Evolutionary conservation across 2,797 vertebrate genomes (phyloP).

Genomic region (Myiothlypis coronata): DNA sequence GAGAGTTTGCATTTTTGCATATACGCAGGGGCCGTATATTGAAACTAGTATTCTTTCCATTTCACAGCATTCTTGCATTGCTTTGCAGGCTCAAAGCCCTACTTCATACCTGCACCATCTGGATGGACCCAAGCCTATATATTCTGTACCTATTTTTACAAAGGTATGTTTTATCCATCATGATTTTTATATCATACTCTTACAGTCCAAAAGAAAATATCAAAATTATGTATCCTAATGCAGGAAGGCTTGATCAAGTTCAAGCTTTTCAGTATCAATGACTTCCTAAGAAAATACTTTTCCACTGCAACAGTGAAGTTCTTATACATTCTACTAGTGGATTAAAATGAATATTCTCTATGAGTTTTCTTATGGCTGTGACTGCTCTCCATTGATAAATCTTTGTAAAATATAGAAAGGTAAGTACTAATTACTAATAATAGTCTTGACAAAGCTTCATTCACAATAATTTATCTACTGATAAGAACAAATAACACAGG

Average conservation of each 20-base stretch:
- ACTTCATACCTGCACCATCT: slow-evolving; percentile 76
- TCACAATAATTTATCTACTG: neutral
- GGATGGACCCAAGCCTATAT: slow-evolving; percentile 71
- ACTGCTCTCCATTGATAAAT: neutral
- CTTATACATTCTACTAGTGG: neutral
- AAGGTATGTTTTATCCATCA: slow-evolving; percentile 79
- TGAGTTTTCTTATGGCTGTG: neutral
- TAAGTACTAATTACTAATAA: neutral
- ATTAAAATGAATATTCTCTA: neutral
- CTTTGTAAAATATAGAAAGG: neutral
- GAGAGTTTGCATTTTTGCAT: neutral
- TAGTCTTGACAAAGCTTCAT: neutral
- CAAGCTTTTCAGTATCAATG: neutral
- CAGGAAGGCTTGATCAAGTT: neutral
- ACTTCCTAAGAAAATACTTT: neutral
- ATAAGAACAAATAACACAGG: neutral
- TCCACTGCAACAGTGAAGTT: neutral
- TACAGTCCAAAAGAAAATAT: neutral
- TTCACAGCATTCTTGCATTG: slow-evolving; percentile 1
- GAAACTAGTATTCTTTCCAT: neutral
- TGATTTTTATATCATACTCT: neutral
- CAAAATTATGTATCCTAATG: neutral
- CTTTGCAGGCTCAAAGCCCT: slow-evolving; percentile 86
- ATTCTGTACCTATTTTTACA: slow-evolving; percentile 83
- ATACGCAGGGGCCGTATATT: rapidly evolving